A percentile compares a stretch with the other conserved stretches of the same genome.
Evolutionary conservation across 2,113 vertebrate species (phyloP).

Genomic region (Bombycilla garrulus): DNA sequence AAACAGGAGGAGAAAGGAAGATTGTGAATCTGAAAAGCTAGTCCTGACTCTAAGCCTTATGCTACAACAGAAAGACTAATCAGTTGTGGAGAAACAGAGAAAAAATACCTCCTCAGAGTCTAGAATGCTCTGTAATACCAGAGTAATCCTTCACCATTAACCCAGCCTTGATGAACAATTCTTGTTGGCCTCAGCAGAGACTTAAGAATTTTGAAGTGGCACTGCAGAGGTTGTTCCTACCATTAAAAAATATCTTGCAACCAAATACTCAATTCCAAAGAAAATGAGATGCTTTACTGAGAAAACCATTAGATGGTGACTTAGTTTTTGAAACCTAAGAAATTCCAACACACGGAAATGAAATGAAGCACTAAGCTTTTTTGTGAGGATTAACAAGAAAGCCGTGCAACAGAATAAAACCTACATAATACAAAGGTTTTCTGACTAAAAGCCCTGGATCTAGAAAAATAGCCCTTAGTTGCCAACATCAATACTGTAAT

Average conservation of each 20-base stretch:
- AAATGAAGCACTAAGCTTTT: background rate
- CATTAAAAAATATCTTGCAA: background rate
- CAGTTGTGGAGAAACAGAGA: background rate
- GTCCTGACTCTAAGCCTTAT: background rate
- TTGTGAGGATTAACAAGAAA: background rate
- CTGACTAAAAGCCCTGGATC: background rate
- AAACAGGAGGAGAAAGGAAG: background rate
- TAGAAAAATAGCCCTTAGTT: background rate
- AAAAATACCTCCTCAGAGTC: background rate
- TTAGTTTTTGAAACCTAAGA: background rate
- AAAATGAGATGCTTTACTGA: background rate
- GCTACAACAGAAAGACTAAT: background rate
- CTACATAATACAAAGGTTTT: background rate
- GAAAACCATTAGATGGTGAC: background rate
- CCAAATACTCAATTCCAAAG: background rate
- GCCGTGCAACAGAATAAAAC: background rate
- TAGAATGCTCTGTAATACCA: background rate
- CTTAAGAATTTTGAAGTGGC: background rate
- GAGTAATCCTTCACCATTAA: background rate
- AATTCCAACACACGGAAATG: background rate
- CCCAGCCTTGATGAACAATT: background rate
- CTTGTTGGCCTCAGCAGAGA: background rate
- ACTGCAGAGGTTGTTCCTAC: background rate
- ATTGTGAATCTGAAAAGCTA: accelerated
- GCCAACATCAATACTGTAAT: background rate